Base-by-base conservation (phyloP, 2,888 invertebrate genomes). In the Epicampocera succincta region DNA sequence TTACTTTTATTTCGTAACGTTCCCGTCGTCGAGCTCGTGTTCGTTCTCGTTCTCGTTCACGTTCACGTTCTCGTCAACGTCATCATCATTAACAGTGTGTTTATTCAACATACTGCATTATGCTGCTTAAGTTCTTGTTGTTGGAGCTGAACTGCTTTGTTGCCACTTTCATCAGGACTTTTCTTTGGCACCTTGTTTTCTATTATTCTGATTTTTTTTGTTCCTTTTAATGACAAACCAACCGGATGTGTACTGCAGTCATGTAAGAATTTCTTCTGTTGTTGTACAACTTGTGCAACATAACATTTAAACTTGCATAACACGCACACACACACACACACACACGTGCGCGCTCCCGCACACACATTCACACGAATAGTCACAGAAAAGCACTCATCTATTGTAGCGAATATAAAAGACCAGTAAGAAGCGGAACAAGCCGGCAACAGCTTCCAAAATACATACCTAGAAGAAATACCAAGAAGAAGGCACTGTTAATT, bases 41-140 rank as follows among this genome's bases (percentile, higher is more conserved):
- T 6, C 29, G 3, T n/a, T n/a, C n/a, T n/a, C n/a, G n/a, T n/a
- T n/a, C n/a, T n/a, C n/a, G n/a, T n/a, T n/a, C n/a, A n/a, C n/a
- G n/a, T 5, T 25, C 25, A 33, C 33, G 33, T 56, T 46, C 44
- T 17, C 46, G 17, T 61, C 76, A 52, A 17, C 68, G 8, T 60
- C 58, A 44, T 68, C 81, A 77, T 81, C 73, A 76, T 73, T 81
- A 81, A 73, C 76, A 72, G 52, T 48, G 65, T 82, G 71, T 82
- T 82, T 82, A 66, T 60, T 74, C 71, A 80, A 71, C 80, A 76
- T 80, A 73, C 73, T 80, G 80, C 80, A 80, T 80, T 74, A 71
- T 80, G 80, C 50, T 42, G 58, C n/a, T 58, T 13, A 44, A 29
- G 29, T 50, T 48, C 4, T 15, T 56, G 40, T 38, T 40, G 13